Conservation (phyloP, 2,797 vertebrate species). For the Synaphobranchus kaupii region DNA sequence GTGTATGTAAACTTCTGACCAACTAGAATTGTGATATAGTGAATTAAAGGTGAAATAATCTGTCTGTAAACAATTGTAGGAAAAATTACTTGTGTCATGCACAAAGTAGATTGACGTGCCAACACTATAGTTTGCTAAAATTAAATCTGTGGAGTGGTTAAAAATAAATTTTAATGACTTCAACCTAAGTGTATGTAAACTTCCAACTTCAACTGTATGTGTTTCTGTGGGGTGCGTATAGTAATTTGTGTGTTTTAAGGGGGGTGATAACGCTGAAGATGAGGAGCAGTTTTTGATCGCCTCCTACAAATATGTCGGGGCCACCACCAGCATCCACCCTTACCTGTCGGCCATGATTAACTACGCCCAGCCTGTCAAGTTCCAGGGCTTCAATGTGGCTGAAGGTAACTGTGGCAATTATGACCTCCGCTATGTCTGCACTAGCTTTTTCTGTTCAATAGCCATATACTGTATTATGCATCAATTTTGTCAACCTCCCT, state of each 20-base stretch:
- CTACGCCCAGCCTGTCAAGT: slow-evolving; percentile 98
- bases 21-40: no score
- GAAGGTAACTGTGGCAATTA: slow-evolving; percentile 79
- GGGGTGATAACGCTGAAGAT: slow-evolving; percentile 86
- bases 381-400: slow-evolving; percentile 93
- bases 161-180: no score
- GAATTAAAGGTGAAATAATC: no score
- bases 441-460: background rate
- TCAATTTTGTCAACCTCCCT: slow-evolving; percentile 8
- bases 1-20: no score
- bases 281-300: slow-evolving; percentile 94
- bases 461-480: background rate
- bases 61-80: no score
- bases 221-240: background rate
- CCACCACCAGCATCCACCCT: slow-evolving; percentile 97
- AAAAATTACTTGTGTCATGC: no score
- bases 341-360: slow-evolving; percentile 98
- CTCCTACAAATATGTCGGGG: slow-evolving; percentile 96
- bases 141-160: no score
- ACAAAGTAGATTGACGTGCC: no score
- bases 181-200: no score
- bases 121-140: no score
- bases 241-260: slow-evolving; percentile 65
- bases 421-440: background rate
- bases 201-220: no score